Evolutionary conservation across 2,888 invertebrate species (phyloP).

Genomic region (Parnassius apollo): DNA sequence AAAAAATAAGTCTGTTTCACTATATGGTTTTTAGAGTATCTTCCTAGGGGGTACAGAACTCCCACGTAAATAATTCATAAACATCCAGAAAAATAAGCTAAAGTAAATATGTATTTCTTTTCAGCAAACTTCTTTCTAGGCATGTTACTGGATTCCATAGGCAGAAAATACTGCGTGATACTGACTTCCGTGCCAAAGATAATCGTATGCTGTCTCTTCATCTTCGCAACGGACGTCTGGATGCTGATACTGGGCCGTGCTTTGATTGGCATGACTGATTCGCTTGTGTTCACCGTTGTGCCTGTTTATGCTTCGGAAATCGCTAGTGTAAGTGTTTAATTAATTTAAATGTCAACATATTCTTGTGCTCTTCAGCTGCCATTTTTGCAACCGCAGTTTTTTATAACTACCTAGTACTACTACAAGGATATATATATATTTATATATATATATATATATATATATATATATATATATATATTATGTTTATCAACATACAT

Average conservation of each 20-base stretch:
- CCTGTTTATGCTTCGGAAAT: constrained; percentile 43
- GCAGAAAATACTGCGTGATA: constrained; percentile 33
- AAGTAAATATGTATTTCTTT: not conserved
- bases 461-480: no score
- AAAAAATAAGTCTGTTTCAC: no score
- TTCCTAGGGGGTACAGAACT: no score
- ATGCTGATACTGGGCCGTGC: constrained; percentile 38
- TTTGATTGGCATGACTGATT: constrained; percentile 30
- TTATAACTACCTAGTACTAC: no score
- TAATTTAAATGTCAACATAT: not conserved
- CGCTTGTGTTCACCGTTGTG: constrained; percentile 31
- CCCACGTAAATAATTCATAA: no score
- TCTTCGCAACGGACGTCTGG: constrained; percentile 40
- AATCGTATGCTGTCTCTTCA: constrained; percentile 29
- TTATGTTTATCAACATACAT: no score
- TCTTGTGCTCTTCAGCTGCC: no score
- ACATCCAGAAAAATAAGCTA: no score
- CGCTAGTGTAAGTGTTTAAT: constrained; percentile 40
- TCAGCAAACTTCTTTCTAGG: constrained; percentile 28
- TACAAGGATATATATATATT: no score
- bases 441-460: no score
- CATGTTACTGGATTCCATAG: constrained; percentile 30
- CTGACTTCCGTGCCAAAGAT: constrained; percentile 34
- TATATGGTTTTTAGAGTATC: no score
- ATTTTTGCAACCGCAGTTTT: no score